Evolutionary conservation across 2,797 vertebrate genomes (phyloP).

Genomic region (Sphenodon punctatus): DNA sequence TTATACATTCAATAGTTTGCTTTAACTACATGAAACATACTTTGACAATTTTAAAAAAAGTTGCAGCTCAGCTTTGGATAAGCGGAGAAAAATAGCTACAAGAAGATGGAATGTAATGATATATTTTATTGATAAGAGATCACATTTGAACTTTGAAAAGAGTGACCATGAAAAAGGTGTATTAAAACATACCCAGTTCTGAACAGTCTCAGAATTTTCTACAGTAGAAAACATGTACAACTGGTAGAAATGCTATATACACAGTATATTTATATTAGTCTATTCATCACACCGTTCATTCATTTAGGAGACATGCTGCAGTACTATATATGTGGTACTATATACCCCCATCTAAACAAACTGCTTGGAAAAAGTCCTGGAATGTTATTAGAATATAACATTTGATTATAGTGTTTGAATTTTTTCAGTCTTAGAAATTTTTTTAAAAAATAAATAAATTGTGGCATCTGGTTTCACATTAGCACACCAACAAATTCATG

Average conservation of each 20-base stretch:
- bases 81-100: no score
- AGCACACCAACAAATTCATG: not conserved
- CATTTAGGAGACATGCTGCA: not conserved
- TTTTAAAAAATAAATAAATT: no score
- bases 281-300: slow-evolving; percentile 9
- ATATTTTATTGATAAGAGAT: slow-evolving; percentile 69
- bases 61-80: not conserved
- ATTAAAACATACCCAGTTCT: slow-evolving; percentile 81
- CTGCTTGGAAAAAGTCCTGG: not conserved
- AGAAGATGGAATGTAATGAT: no score
- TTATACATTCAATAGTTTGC: not conserved
- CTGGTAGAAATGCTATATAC: slow-evolving; percentile 70
- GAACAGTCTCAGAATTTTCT: slow-evolving; percentile 63
- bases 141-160: slow-evolving; percentile 51
- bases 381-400: not conserved
- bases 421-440: not conserved
- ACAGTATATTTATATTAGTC: slow-evolving; percentile 66
- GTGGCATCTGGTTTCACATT: slow-evolving; percentile 1
- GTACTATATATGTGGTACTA: not conserved
- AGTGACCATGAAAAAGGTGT: slow-evolving; percentile 65
- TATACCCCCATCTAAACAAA: slow-evolving; percentile 1
- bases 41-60: not conserved
- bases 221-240: slow-evolving; percentile 66
- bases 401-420: not conserved
- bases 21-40: not conserved